Base-by-base conservation (phyloP, 2,888 invertebrate species). In the Epiblema foenella region DNA sequence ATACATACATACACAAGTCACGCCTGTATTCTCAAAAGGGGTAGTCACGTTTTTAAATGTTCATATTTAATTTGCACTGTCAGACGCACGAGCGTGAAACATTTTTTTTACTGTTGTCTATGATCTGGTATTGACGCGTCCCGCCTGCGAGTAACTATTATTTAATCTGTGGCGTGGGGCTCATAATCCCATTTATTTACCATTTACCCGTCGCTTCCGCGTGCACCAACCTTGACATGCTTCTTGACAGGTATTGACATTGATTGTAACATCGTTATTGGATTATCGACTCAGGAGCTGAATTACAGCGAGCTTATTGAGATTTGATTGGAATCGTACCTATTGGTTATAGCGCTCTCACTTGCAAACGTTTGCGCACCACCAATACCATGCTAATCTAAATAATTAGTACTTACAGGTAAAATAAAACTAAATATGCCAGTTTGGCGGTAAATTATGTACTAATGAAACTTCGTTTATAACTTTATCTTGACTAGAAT, bases 161-260 rank as follows among this genome's bases (percentile, higher is more conserved):
- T 39, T 54, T 52, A 54, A 64, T 54, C 64, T 54, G 52, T 54
- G 12, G 54, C 37, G 37, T 54, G 64, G 52, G 64, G 51, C 60
- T 49, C 66, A 46, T 68, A 68, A 68, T 60, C 20, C 46, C 33
- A 62, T 68, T 68, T 63, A 68, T 62, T 68, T 62, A 62, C 54
- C 56, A n/a, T 62, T 56, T 56, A 56, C 18, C 77, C 80, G 58
- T 77, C 77, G 83, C 83, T 85, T 87, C 87, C 86, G 84, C 77
- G 76, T 83, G 86, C 86, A 83, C 60, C 39, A 63, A 69, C 75
- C 74, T 75, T 74, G 74, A 62, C 71, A 69, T 20, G 57, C 33
- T 42, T 42, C 60, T 62, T 68, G 68, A 54, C 60, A 68, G 60
- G 42, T 51, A 68, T 68, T 68, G 68, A 68, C 68, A 68, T 54